phyloP scores from a whole-genome alignment of 2,888 invertebrate species.

The Dysmachus trigonus region DNA sequence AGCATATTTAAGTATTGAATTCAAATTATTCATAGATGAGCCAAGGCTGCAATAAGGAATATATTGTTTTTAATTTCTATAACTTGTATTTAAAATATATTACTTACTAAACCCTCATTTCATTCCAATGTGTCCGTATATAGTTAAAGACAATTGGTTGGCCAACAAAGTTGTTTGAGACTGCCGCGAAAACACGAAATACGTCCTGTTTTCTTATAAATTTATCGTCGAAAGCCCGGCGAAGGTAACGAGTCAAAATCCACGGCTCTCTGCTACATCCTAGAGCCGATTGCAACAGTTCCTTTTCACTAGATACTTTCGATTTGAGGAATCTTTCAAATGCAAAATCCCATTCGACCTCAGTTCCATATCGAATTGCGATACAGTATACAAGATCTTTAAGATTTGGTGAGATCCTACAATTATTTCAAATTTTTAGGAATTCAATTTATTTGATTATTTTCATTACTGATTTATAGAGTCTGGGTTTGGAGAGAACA shows the following conservation, averaged over 20 bases:
- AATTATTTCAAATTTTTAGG: neutral
- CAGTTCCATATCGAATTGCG: constrained; percentile 83
- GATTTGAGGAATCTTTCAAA: constrained; percentile 80
- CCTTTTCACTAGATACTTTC: constrained; percentile 83
- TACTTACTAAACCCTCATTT: constrained; percentile 76
- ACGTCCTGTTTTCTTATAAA: constrained; percentile 87
- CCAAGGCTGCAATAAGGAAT: constrained; percentile 70
- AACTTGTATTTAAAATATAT: neutral
- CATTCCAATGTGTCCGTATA: constrained; percentile 79
- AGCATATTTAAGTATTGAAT: constrained; percentile 76
- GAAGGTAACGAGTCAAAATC: constrained; percentile 76
- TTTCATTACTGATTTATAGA: constrained; percentile 75
- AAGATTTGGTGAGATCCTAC: constrained; percentile 83
- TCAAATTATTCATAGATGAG: constrained; percentile 74
- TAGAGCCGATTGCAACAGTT: constrained; percentile 77
- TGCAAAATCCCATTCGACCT: constrained; percentile 88
- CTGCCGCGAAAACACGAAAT: constrained; percentile 77
- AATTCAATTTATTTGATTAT: constrained; percentile 48
- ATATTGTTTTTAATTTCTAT: neutral
- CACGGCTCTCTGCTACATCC: constrained; percentile 86
- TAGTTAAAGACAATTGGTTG: constrained; percentile 84
- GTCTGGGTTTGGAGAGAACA: constrained; percentile 75
- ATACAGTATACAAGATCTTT: constrained; percentile 87
- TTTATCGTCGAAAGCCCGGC: constrained; percentile 76
- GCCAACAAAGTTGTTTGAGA: constrained; percentile 79